Percentiles rank a stretch among this genome's conserved stretches.
phyloP scores from a whole-genome alignment of 1,140 invertebrate genomes.

The Venturia canescens region DNA sequence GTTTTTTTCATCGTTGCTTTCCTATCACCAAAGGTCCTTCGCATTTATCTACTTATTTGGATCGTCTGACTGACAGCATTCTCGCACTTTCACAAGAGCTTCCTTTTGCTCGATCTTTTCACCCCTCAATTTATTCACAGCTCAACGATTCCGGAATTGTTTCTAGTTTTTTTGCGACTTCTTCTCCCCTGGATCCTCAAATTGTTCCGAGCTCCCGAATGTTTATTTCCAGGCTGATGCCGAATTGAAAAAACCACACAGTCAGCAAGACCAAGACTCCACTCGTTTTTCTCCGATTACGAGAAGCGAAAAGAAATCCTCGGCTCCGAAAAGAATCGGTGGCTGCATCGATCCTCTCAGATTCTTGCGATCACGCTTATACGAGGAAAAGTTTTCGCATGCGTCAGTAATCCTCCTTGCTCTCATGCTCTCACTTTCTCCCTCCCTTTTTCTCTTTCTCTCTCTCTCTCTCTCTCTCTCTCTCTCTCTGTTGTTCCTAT shows the following conservation, averaged over 20 bases:
- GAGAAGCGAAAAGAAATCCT: constrained; percentile 23
- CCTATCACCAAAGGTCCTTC: background rate
- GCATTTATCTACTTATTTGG: background rate
- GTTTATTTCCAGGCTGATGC: constrained; percentile 39
- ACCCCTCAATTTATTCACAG: constrained; percentile 43
- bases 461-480: too few relatives aligned
- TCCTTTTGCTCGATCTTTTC: constrained; percentile 44
- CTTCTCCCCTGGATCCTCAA: constrained; percentile 1
- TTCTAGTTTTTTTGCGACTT: constrained; percentile 11
- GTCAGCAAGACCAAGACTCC: constrained; percentile 47
- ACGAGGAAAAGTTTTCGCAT: background rate
- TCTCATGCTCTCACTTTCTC: background rate
- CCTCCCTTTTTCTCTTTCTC: too few relatives aligned
- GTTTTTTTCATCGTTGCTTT: constrained; percentile 45
- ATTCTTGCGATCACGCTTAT: constrained; percentile 47
- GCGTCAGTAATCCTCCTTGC: background rate
- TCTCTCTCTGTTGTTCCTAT: too few relatives aligned
- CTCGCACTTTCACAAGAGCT: constrained; percentile 28
- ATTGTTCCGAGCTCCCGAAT: constrained; percentile 19
- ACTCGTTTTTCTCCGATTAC: constrained; percentile 28
- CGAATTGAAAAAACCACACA: constrained; percentile 48
- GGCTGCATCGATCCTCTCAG: constrained; percentile 46
- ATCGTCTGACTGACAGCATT: constrained; percentile 41
- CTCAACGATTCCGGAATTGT: constrained; percentile 34
- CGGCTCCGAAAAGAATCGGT: background rate